Base-by-base conservation (phyloP, 2,888 invertebrate species). In the Uropetala carovei region DNA sequence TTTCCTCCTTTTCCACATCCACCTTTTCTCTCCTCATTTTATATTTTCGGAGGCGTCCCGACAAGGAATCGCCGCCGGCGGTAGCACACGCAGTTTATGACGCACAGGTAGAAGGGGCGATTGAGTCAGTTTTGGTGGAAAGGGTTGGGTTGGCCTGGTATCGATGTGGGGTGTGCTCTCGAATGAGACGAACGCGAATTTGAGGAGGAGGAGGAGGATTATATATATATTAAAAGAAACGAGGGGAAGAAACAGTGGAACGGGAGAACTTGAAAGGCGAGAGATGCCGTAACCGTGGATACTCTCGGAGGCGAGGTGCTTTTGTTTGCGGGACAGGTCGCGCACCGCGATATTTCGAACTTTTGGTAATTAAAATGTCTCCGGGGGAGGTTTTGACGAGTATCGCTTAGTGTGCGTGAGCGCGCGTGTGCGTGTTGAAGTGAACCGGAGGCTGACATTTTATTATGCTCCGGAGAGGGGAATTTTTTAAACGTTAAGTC, bases 291-390 rank as follows among this genome's bases (percentile, higher is more conserved):
- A 43, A 43, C 68, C n/a, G n/a, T 11, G 64, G 64, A n/a, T 43
- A 89, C 60, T 89, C 60, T 64, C 89, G 30, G 18, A 30, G 18
- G 64, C 89, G 64, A 64, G 43, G 56, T 43, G 86, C 83, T 89
- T 89, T 89, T 75, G 10, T 22, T 75, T 27, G 64, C 56, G 60
- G 60, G n/a, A 16, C 16, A 64, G 89, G 64, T 89, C 60, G 89
- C 83, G 83, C 57, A 57, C 57, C 83, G 83, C 89, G 89, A 89
- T 89, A 89, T 89, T 89, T 56, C 56, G 89, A 64, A 64, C 89
- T 89, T 89, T 89, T 60, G 89, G 60, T 64, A 89, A 64, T 89
- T 64, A 89, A 89, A 43, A 13, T 16, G 16, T 13, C 43, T 64
- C 64, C 0, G 11, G 89, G 89, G 83, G 57, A 57, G 43, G 14